phyloP scores from a whole-genome alignment of 2,113 vertebrate species.

The Chaetodon trifascialis region DNA sequence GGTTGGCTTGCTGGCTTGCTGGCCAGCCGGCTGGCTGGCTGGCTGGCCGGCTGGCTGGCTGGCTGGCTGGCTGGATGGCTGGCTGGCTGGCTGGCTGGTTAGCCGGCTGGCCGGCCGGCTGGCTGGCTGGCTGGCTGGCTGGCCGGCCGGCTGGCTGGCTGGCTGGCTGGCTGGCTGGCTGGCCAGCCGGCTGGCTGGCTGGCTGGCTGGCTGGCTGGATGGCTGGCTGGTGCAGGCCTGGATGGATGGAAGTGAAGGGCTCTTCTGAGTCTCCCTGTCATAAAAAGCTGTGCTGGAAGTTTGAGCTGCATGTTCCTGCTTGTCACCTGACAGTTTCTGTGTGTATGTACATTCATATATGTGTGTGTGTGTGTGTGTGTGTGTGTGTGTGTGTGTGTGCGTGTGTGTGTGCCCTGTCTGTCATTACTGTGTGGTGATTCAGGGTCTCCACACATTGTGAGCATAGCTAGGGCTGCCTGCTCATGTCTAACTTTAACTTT shows the following conservation, averaged over 20 bases:
- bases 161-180: not conserved
- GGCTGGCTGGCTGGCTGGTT: not conserved
- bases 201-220: not conserved
- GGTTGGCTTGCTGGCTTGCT: no score
- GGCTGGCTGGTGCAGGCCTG: not conserved
- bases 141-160: not conserved
- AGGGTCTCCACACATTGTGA: slow-evolving; percentile 36
- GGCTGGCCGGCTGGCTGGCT: not conserved
- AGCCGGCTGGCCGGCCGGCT: slow-evolving; percentile 8
- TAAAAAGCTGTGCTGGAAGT: not conserved
- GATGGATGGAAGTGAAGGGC: not conserved
- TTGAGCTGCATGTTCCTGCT: slow-evolving; percentile 5
- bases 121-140: not conserved
- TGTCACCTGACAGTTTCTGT: not conserved
- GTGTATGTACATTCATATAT: not conserved
- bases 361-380: not conserved
- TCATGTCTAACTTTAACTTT: slow-evolving; percentile 58
- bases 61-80: no score
- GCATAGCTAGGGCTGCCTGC: slow-evolving; percentile 48
- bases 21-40: not conserved
- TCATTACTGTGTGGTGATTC: not conserved
- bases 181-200: no score
- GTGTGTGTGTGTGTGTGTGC: not conserved
- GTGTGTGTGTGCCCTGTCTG: not conserved
- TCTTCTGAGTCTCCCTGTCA: not conserved